Evolutionary conservation across 2,888 invertebrate species (phyloP), one percentile per base, ranked within the genome.

Genomic region (Nymphalis polychloros): DNA sequence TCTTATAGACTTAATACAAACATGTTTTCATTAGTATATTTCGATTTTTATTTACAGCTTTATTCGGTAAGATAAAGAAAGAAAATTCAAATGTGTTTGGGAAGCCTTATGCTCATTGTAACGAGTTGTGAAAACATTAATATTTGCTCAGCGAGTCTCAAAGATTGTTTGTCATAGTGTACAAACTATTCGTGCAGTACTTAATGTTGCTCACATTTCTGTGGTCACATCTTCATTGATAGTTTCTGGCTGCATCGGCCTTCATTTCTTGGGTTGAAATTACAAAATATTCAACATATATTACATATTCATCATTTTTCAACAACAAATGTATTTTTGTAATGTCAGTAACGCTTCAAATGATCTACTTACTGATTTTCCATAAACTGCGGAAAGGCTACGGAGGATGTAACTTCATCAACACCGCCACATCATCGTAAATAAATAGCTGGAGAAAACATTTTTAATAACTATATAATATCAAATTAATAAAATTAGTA

Each of bases 211-310:
- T 76, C 64, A 77, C 55, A 66, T 50, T 72, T 76, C 72, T 86
- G 88, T 83, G 87, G 86, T 87, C 77, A 76, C 77, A 73, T 75
- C 80, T 81, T 77, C 86, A 84, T 83, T 87, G 82, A 86, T 83
- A 78, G 78, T 82, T 81, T 77, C 81, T 75, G 75, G 77, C 78
- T 80, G 79, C 82, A 76, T 76, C 59, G 81, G 75, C 84, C 85
- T 85, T 85, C 82, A 79, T 53, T 59, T 60, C 70, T 61, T 41
- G 61, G 57, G 60, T 63, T 63, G 49, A 50, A 65, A 47, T 65
- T 71, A 63, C 60, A 53, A 49, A 63, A 59, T 23, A 63, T 23
- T 8, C 13, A 13, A 5, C 8, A 17, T 23, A 17, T 31, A 19
- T 6, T 53, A 23, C 17, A 16, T 23, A 7, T 17, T 17, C 27